A percentile compares a stretch with the other conserved stretches of the same genome.
These are phyloP conservation scores for Girardia tigrina DNA, from an alignment of 2,888 invertebrate species.

Conservation along the genomic window DNA sequence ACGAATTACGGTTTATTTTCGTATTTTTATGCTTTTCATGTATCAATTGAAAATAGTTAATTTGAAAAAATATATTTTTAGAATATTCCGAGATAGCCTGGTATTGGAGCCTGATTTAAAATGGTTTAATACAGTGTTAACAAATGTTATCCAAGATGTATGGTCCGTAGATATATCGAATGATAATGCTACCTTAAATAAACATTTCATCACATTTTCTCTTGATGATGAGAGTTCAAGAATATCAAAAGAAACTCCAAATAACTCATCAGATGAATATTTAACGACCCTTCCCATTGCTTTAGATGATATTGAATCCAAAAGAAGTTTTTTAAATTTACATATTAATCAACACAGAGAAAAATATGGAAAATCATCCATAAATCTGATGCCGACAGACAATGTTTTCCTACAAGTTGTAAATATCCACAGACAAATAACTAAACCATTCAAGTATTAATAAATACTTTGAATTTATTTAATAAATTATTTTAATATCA, in stretches of 20 bases:
- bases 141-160: background rate
- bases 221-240: background rate
- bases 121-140: background rate
- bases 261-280: background rate
- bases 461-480: too few relatives aligned
- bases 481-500: too few relatives aligned
- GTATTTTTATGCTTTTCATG: too few relatives aligned
- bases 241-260: background rate
- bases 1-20: too few relatives aligned
- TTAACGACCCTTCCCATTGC: background rate
- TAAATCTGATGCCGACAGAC: slow-evolving; percentile 6
- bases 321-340: background rate
- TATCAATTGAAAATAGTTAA: too few relatives aligned
- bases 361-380: slow-evolving; percentile 9
- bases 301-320: background rate
- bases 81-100: background rate
- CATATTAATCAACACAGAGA: background rate
- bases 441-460: background rate
- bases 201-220: background rate
- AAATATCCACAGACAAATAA: background rate
- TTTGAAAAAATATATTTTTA: background rate
- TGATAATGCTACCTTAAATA: background rate
- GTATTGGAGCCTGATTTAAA: background rate
- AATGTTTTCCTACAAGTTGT: background rate
- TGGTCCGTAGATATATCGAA: background rate